Evolutionary conservation across 2,888 invertebrate genomes (phyloP).

Genomic region (Phyto melanocephala): DNA sequence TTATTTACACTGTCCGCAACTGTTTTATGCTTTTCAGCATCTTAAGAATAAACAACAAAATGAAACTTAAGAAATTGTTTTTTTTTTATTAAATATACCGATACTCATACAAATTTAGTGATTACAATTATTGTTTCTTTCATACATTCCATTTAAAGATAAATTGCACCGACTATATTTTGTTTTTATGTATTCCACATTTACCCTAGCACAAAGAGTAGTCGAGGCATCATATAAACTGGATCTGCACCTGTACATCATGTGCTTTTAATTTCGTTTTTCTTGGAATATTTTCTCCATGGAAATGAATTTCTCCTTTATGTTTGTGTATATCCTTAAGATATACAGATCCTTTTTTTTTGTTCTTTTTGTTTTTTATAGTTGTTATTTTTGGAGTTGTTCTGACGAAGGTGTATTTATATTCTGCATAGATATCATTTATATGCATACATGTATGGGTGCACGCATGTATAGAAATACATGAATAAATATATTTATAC

Average conservation of each 20-base stretch:
- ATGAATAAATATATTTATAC: too few species aligned
- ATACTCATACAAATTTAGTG: too few species aligned
- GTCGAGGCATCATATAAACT: too few species aligned
- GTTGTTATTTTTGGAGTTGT: background rate
- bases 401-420: background rate
- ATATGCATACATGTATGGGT: background rate
- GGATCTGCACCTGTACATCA: background rate
- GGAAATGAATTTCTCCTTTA: conserved; percentile 30
- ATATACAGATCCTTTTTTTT: conserved; percentile 9
- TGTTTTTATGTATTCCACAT: background rate
- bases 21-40: background rate
- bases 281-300: conserved; percentile 29
- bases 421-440: background rate
- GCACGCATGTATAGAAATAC: too few species aligned
- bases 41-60: background rate
- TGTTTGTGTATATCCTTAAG: conserved; percentile 32
- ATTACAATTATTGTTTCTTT: conserved; percentile 15
- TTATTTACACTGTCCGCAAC: background rate
- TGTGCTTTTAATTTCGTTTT: conserved; percentile 6
- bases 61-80: background rate
- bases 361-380: background rate
- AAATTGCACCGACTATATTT: background rate
- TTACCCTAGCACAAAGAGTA: background rate
- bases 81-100: background rate
- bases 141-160: conserved; percentile 4